A percentile compares a stretch with the other conserved stretches of the same genome.
Conservation (phyloP, 2,113 vertebrate species). For the Natator depressus region DNA sequence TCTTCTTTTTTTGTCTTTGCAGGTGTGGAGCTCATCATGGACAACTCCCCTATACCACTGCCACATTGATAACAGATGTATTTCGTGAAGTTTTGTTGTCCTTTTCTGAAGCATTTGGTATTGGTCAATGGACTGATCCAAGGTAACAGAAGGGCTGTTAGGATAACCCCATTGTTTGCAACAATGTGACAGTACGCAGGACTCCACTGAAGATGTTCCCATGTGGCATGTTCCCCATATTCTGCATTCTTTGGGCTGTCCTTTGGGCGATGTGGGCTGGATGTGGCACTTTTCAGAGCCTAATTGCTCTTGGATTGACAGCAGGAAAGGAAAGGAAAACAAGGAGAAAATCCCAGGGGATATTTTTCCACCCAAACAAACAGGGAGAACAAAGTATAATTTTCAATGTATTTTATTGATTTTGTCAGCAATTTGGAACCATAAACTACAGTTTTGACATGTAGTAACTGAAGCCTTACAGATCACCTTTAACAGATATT, state of each 20-base stretch:
- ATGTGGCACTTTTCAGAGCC: neutral
- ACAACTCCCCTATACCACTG: neutral
- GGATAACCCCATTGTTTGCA: neutral
- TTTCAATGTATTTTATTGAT: neutral
- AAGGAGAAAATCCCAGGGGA: neutral
- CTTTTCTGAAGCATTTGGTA: rapidly evolving
- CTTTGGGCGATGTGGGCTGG: neutral
- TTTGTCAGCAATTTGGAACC: neutral
- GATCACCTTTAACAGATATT: slow-evolving; percentile 7
- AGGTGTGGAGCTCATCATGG: neutral
- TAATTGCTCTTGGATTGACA: neutral
- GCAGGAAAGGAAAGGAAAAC: neutral
- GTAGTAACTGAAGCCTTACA: neutral
- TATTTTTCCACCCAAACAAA: neutral
- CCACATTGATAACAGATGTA: neutral
- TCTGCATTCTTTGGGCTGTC: neutral
- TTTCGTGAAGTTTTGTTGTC: neutral
- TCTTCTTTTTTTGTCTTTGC: neutral
- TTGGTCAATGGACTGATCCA: rapidly evolving
- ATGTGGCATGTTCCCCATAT: no score
- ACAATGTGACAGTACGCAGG: neutral
- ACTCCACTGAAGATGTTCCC: neutral
- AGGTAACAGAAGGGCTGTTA: neutral
- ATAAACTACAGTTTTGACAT: neutral
- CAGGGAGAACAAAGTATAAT: neutral